A percentile compares a stretch with the other conserved stretches of the same genome.
Conservation (phyloP, 2,113 vertebrate genomes). For the Ibidorhyncha struthersii region DNA sequence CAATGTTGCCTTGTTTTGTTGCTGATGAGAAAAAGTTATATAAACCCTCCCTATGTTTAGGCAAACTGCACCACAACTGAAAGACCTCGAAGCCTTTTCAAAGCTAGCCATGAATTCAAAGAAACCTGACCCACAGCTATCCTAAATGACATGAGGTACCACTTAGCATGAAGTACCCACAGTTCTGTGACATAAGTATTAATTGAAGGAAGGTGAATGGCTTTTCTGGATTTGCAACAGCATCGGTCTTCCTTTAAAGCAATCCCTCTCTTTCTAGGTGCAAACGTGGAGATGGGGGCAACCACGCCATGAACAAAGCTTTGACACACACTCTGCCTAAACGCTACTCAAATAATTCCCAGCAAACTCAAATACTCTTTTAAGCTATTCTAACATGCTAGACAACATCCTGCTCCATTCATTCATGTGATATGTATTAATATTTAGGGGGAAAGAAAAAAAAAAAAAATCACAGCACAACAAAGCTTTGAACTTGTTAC, state of each 20-base stretch:
- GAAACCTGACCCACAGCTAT: not conserved
- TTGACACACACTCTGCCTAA: not conserved
- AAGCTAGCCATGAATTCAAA: not conserved
- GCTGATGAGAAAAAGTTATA: not conserved
- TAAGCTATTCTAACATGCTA: not conserved
- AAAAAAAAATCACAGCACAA: not conserved
- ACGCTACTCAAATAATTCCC: not conserved
- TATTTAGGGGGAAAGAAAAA: not conserved
- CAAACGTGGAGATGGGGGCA: not conserved
- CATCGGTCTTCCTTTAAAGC: not conserved
- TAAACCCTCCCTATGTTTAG: fast-evolving
- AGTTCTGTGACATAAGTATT: fast-evolving
- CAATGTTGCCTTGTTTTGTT: not conserved
- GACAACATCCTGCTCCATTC: not conserved
- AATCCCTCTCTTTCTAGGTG: not conserved
- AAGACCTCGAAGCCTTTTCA: not conserved
- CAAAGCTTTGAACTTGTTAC: not conserved
- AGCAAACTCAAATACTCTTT: not conserved
- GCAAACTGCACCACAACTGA: not conserved
- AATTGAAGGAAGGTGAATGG: not conserved
- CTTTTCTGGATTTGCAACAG: not conserved
- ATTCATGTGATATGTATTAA: not conserved
- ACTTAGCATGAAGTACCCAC: not conserved
- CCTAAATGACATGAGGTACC: not conserved
- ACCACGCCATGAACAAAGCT: not conserved